Evolutionary conservation across 2,113 vertebrate species (phyloP).

Genomic region (Spea multiplicata): DNA sequence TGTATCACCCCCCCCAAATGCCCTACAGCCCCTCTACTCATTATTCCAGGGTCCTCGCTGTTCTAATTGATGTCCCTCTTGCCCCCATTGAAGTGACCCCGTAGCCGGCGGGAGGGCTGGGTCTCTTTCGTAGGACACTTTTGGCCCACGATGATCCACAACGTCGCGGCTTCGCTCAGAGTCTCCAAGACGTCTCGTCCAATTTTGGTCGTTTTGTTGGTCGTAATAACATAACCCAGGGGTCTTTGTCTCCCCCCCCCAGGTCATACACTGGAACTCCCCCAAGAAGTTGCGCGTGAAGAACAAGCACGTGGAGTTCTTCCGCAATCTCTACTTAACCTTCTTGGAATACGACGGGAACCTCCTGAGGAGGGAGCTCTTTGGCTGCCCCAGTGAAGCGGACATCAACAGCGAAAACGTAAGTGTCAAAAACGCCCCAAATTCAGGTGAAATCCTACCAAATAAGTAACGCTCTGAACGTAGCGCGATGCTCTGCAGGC

Average conservation of each 20-base stretch:
- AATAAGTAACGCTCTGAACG: neutral
- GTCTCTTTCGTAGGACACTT: no score
- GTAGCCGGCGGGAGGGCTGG: no score
- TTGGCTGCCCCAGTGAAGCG: slow-evolving; percentile 90
- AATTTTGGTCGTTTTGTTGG: no score
- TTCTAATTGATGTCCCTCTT: no score
- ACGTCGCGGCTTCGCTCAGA: no score
- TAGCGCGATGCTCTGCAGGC: no score
- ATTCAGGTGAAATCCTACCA: neutral
- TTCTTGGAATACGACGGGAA: slow-evolving; percentile 98
- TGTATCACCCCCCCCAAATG: neutral
- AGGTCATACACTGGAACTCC: slow-evolving; percentile 99
- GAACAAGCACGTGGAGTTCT: slow-evolving; percentile 98
- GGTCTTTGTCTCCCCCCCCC: slow-evolving; percentile 27
- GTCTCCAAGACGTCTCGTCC: no score
- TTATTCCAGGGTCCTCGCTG: no score
- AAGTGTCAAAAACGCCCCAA: slow-evolving; percentile 54
- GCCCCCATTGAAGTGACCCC: no score
- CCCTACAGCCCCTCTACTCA: no score
- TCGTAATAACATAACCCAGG: no score
- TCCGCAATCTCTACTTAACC: slow-evolving; percentile 95
- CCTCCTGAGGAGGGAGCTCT: slow-evolving; percentile 87
- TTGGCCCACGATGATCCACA: no score
- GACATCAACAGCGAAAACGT: slow-evolving; percentile 95
- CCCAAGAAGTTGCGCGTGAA: slow-evolving; percentile 96